Evolutionary conservation across 2,888 invertebrate genomes (phyloP), one percentile per base, ranked within the genome.

Genomic region (Anorthoa munda): DNA sequence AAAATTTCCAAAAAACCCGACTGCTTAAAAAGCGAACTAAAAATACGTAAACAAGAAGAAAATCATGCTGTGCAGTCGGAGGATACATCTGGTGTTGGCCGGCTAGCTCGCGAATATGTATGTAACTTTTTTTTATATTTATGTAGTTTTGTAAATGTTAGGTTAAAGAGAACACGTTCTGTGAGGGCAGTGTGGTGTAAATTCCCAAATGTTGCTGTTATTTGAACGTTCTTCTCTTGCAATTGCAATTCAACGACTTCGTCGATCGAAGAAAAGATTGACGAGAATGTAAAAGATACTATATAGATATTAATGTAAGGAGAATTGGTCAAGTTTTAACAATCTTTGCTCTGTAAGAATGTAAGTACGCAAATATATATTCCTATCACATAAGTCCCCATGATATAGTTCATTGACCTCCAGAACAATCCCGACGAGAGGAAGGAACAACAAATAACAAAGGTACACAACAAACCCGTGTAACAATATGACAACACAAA

Each of bases 401-500:
- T 18, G 21, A 9, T 45, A 17, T 26, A 45, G 77, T 81, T 72
- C 64, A 65, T 26, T 70, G 66, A 74, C 74, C 78, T 51, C 48
- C 45, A 48, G 17, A 73, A 72, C 48, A 68, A 81, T 55, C 50
- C 58, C 18, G 26, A 60, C 67, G 60, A 73, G 65, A 73, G 46
- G 66, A 81, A 66, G 75, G 67, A 79, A 79, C 64, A 77, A 78
- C 73, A 82, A 80, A 84, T 71, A 80, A 67, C 70, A 81, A 76
- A 82, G 50, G 60, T 60, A 72, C 48, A 71, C 77, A 79, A 69
- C 68, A 72, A 74, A 69, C 66, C 76, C 64, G 31, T 70, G 72
- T 65, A 67, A 79, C 82, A 84, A 81, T 79, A 83, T 83, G 78
- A 83, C 75, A 82, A 74, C 64, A 76, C 58, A 77, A 60, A 75